phyloP scores from a whole-genome alignment of 1,140 invertebrate species.

The Lucilia cuprina region DNA sequence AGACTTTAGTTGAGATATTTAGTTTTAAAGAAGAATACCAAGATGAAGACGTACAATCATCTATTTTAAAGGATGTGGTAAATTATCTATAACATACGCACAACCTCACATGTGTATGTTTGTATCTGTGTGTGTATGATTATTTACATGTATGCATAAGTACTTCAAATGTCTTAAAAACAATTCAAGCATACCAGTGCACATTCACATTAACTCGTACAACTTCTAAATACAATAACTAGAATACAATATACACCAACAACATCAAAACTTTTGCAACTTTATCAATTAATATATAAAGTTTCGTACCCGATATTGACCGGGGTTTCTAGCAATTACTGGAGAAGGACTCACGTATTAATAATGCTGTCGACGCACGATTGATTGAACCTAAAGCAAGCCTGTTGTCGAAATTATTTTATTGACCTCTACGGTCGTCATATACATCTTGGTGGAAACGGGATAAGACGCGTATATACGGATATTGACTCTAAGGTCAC shows the following conservation, averaged over 20 bases:
- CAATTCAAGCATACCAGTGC: background rate
- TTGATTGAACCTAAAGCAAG: too few relatives aligned
- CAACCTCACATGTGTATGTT: background rate
- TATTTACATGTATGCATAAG: background rate
- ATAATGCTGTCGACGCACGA: too few relatives aligned
- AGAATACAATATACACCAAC: background rate
- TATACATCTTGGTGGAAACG: too few relatives aligned
- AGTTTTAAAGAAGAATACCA: background rate
- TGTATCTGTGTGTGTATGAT: background rate
- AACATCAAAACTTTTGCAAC: background rate
- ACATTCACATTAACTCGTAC: background rate
- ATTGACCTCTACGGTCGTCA: too few relatives aligned
- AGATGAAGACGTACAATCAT: background rate
- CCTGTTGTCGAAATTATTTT: too few relatives aligned
- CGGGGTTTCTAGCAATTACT: background rate
- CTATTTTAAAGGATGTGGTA: background rate
- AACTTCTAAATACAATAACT: background rate
- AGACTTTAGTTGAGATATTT: background rate
- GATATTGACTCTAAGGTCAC: too few relatives aligned
- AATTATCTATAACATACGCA: background rate
- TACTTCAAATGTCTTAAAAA: slow-evolving; percentile 6
- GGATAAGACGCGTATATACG: too few relatives aligned
- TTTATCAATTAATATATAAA: slow-evolving; percentile 9
- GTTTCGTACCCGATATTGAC: background rate
- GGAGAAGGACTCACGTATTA: too few relatives aligned